phyloP scores from a whole-genome alignment of 92 coral and sea anemone species.

The Zoanthus sociatus region DNA sequence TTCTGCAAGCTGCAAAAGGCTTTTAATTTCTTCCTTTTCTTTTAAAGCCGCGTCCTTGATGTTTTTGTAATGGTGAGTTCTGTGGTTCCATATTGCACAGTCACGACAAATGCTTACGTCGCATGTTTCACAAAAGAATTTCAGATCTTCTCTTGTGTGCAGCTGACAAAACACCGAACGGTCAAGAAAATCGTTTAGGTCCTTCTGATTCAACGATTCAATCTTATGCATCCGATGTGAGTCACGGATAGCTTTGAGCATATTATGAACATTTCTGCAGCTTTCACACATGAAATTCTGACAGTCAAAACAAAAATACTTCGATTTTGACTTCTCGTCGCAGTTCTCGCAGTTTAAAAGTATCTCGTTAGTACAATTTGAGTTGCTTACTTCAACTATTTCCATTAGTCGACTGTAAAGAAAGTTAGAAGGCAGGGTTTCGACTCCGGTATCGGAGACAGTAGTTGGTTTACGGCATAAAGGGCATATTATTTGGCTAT shows the following conservation, averaged over 20 bases:
- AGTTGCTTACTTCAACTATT: conserved; percentile 23
- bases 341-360: conserved; percentile 41
- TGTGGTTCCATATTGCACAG: conserved; percentile 35
- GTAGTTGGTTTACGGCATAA: conserved; percentile 31
- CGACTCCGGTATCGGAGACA: conserved; percentile 34
- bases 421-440: conserved; percentile 30
- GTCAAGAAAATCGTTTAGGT: conserved; percentile 29
- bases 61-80: conserved; percentile 18
- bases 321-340: conserved; percentile 10
- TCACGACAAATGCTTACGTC: conserved; percentile 37
- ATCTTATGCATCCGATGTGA: conserved; percentile 18
- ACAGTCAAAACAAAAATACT: conserved; percentile 38
- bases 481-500: conserved; percentile 13
- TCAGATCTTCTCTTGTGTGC: conserved; percentile 31
- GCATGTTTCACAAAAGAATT: conserved; percentile 42
- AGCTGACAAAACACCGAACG: conserved; percentile 27
- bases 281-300: conserved; percentile 40
- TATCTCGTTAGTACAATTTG: conserved; percentile 8
- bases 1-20: conserved; percentile 25
- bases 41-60: conserved; percentile 42
- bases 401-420: conserved; percentile 30
- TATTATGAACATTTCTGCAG: conserved; percentile 36
- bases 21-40: conserved; percentile 25
- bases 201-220: conserved; percentile 19
- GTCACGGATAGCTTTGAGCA: conserved; percentile 29